Percentiles rank a stretch among this genome's conserved stretches.
These are phyloP conservation scores for Crotalus helleri DNA, from an alignment of 2,113 vertebrate genomes.

Conservation along the genomic window DNA sequence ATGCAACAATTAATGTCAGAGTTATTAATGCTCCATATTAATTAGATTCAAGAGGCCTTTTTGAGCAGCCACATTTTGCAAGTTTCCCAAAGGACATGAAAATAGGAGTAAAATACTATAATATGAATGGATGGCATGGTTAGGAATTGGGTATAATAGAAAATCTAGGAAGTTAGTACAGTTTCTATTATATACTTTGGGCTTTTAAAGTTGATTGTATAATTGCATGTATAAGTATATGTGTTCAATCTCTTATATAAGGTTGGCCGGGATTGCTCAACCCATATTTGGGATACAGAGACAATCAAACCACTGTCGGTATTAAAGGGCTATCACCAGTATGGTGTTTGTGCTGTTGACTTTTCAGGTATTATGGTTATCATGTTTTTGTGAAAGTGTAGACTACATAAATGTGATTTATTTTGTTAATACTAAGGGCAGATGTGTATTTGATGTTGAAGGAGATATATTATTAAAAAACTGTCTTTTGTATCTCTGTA, in stretches of 20 bases:
- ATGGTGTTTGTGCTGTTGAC: constrained; percentile 91
- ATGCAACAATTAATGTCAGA: neutral
- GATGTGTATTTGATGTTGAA: neutral
- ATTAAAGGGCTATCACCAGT: constrained; percentile 93
- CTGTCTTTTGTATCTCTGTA: neutral
- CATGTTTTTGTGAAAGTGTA: constrained; percentile 2
- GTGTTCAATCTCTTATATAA: constrained; percentile 53
- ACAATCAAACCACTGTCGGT: constrained; percentile 89
- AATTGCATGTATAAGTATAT: neutral
- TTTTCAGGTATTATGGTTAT: constrained; percentile 84
- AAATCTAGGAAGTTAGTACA: neutral
- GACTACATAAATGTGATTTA: neutral
- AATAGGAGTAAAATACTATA: neutral
- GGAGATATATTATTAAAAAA: neutral
- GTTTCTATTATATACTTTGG: neutral
- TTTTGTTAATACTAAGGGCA: neutral
- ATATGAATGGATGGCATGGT: neutral
- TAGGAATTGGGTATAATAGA: constrained; percentile 4
- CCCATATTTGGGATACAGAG: constrained; percentile 97
- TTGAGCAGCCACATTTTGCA: neutral
- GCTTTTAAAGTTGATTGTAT: neutral
- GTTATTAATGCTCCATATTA: neutral
- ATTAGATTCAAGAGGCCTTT: neutral
- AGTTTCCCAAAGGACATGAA: neutral
- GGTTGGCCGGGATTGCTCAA: constrained; percentile 92